phyloP scores from a whole-genome alignment of 2,113 vertebrate species.

The Bos taurus region DNA sequence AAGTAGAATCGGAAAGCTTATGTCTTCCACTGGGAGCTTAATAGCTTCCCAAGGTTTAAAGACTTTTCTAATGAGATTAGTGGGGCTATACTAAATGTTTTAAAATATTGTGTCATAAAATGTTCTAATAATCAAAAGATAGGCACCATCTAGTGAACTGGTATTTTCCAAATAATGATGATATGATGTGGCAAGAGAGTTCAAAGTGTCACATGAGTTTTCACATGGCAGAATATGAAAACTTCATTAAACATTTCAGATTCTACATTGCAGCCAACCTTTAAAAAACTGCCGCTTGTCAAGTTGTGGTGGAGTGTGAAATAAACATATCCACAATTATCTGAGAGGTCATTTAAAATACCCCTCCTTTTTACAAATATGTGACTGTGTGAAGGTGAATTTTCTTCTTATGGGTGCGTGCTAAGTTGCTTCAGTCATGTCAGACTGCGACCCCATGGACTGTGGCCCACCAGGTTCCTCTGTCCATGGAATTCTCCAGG shows the following conservation, averaged over 20 bases:
- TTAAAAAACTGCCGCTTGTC: not conserved
- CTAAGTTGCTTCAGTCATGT: not conserved
- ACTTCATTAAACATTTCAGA: not conserved
- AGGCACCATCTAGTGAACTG: not conserved
- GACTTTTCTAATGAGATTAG: not conserved
- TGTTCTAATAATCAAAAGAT: not conserved
- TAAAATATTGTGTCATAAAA: not conserved
- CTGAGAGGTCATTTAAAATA: not conserved
- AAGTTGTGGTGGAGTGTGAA: not conserved
- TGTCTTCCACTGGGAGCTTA: not conserved
- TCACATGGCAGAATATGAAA: not conserved
- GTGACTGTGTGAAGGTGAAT: not conserved
- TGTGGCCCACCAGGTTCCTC: not conserved
- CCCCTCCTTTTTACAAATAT: not conserved
- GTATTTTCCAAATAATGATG: not conserved
- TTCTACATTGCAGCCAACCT: not conserved
- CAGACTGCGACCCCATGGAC: fast-evolving
- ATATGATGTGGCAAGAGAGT: not conserved
- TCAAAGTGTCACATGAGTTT: not conserved
- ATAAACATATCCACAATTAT: not conserved
- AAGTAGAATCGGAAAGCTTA: not conserved
- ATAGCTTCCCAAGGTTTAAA: not conserved
- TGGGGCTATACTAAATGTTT: not conserved
- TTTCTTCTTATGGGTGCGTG: not conserved
- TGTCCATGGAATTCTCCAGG: not conserved